Evolutionary conservation across 2,888 invertebrate species (phyloP).

Genomic region (Latrodectus elegans): DNA sequence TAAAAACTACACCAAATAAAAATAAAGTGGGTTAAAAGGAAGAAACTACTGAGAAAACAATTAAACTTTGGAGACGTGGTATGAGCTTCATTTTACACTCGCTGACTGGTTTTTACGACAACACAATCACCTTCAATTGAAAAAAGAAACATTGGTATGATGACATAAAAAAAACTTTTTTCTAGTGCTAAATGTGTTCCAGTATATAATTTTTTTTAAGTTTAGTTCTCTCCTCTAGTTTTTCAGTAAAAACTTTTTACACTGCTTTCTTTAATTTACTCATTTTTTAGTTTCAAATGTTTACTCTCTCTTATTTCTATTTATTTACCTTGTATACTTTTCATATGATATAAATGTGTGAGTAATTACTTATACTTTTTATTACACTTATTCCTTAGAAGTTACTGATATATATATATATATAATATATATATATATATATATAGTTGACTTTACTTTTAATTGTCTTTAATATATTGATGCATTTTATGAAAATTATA

Average conservation of each 20-base stretch:
- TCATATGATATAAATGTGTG: slow-evolving; percentile 1
- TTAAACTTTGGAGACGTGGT: slow-evolving; percentile 48
- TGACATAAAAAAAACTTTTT: slow-evolving; percentile 34
- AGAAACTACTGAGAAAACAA: slow-evolving; percentile 45
- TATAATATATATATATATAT: no score
- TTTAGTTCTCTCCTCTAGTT: slow-evolving; percentile 17
- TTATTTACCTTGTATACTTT: slow-evolving; percentile 32
- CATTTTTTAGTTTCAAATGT: slow-evolving; percentile 19
- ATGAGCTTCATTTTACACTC: slow-evolving; percentile 59
- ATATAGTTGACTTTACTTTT: no score
- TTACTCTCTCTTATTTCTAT: slow-evolving; percentile 41
- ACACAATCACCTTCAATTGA: slow-evolving; percentile 41
- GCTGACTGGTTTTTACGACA: slow-evolving; percentile 50
- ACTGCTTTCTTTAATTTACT: not conserved
- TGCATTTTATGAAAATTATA: no score
- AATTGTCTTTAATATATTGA: no score
- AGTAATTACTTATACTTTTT: no score
- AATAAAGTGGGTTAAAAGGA: slow-evolving; percentile 19
- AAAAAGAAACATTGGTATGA: slow-evolving; percentile 11
- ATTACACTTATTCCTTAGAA: no score
- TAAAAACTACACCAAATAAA: slow-evolving; percentile 33
- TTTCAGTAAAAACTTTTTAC: slow-evolving; percentile 20
- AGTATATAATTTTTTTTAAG: slow-evolving; percentile 20
- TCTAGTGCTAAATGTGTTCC: slow-evolving; percentile 24
- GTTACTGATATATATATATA: no score